Evolutionary conservation across 2,797 vertebrate species (phyloP), one percentile per base, ranked within the genome.

Genomic region (Neosilurus hyrtlii): DNA sequence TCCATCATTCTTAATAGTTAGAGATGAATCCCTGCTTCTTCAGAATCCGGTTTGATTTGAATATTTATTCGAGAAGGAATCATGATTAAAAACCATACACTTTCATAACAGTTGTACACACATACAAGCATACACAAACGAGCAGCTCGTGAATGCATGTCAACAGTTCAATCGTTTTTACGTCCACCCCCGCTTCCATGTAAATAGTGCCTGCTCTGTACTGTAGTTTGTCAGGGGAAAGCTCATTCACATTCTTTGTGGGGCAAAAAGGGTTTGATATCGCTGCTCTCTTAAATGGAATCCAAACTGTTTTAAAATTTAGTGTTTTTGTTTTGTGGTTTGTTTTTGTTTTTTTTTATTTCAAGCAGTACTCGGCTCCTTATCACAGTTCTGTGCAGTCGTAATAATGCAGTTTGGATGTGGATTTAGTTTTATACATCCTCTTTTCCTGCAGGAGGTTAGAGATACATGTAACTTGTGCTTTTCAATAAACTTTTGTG

Each of bases 141-240:
- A 91, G 89, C 95, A 96, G 95, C 95, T 96, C 93, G 91, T 95
- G 93, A 96, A 95, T 96, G 96, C 96, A 97, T 96, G 96, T 96
- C 94, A 93, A 93, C 94, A 92, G 94, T 95, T 94, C n/a, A 95
- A 93, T 93, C 92, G 92, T 95, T 96, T 95, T 94, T 94, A 94
- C 75, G 93, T 95, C 93, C 89, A 92, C 93, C 92, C 95, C 93
- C 93, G 94, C 95, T 95, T 95, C 90, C 94, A 93, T 95, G 92
- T 95, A 92, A 92, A 92, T 95, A 93, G 94, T 95, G 94, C 94
- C 94, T 93, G 95, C 92, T 93, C 92, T 90, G 93, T 96, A 92
- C 94, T 92, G 90, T 93, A 90, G 87, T 88, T 84, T 66, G 37
- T 85, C 77, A 56, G 84, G 86, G 84, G 81, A 65, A 83, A 37